phyloP scores from a whole-genome alignment of 1,140 invertebrate species.

The Caenorhabditis latens region DNA sequence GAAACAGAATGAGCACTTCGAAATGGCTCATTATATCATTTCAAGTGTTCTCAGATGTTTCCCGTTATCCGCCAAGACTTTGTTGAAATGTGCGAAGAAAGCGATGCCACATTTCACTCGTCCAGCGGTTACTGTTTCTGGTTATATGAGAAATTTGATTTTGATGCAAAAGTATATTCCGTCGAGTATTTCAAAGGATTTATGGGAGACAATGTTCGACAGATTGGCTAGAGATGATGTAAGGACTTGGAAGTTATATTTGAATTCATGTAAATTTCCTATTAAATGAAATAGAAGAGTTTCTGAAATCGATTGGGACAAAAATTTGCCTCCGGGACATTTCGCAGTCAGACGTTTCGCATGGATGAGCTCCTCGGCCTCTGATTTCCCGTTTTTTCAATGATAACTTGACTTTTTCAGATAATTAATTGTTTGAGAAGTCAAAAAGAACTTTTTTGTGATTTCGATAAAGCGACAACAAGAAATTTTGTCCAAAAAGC shows the following conservation, averaged over 20 bases:
- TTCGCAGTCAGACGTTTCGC: too few relatives aligned
- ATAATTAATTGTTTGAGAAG: too few relatives aligned
- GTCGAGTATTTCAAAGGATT: slow-evolving; percentile 10
- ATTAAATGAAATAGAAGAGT: too few relatives aligned
- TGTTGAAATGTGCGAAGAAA: neutral
- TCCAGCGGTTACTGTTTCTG: neutral
- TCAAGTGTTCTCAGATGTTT: slow-evolving; percentile 54
- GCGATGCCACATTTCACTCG: slow-evolving; percentile 37
- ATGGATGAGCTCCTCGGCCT: too few relatives aligned
- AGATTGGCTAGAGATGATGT: slow-evolving; percentile 49
- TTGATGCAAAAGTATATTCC: slow-evolving; percentile 53
- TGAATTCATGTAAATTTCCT: too few relatives aligned
- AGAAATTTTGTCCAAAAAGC: too few relatives aligned
- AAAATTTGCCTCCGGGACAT: too few relatives aligned
- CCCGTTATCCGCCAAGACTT: slow-evolving; percentile 40
- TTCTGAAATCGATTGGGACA: too few relatives aligned
- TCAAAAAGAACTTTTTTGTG: too few relatives aligned
- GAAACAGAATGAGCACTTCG: slow-evolving; percentile 22
- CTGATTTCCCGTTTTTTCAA: too few relatives aligned
- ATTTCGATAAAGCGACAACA: too few relatives aligned
- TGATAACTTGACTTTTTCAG: too few relatives aligned
- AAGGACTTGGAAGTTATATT: neutral
- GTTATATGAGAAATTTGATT: slow-evolving; percentile 56
- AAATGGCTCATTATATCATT: slow-evolving; percentile 55
- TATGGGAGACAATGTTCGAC: slow-evolving; percentile 58